Percentiles rank a stretch among this genome's conserved stretches.
These are phyloP conservation scores for Sturnus vulgaris DNA, from an alignment of 2,113 vertebrate species.

Conservation along the genomic window DNA sequence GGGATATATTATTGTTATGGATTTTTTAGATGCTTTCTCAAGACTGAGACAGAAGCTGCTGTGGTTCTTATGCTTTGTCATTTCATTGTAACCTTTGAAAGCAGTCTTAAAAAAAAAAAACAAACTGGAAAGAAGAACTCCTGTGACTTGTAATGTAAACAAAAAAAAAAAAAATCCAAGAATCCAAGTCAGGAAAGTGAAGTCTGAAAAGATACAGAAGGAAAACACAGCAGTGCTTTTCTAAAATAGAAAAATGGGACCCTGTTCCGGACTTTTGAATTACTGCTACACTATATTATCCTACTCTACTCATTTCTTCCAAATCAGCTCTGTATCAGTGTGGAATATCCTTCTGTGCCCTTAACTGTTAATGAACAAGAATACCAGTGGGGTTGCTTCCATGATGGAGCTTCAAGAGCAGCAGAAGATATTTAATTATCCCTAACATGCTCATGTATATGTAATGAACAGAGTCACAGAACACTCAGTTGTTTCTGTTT, in stretches of 20 bases:
- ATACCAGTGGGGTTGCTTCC: not conserved
- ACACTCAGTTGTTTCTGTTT: fast-evolving
- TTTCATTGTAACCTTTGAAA: not conserved
- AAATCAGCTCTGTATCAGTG: not conserved
- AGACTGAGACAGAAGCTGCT: not conserved
- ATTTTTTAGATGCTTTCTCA: not conserved
- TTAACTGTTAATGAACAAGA: not conserved
- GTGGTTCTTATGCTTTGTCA: not conserved
- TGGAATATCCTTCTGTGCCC: not conserved
- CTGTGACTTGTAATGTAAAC: not conserved
- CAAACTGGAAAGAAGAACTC: not conserved
- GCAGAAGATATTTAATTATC: not conserved
- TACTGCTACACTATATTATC: not conserved
- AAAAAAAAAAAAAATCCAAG: not conserved
- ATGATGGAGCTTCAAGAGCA: not conserved
- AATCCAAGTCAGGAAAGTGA: not conserved
- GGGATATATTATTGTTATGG: not conserved
- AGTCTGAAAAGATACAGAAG: not conserved
- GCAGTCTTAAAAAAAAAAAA: not conserved
- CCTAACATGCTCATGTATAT: not conserved
- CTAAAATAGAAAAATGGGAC: not conserved
- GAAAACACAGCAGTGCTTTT: not conserved
- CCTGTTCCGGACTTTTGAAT: not conserved
- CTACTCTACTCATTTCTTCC: not conserved
- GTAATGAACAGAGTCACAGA: not conserved